Evolutionary conservation across 2,888 invertebrate species (phyloP), one percentile per base, ranked within the genome.

Genomic region (Silvanus unidentatus): DNA sequence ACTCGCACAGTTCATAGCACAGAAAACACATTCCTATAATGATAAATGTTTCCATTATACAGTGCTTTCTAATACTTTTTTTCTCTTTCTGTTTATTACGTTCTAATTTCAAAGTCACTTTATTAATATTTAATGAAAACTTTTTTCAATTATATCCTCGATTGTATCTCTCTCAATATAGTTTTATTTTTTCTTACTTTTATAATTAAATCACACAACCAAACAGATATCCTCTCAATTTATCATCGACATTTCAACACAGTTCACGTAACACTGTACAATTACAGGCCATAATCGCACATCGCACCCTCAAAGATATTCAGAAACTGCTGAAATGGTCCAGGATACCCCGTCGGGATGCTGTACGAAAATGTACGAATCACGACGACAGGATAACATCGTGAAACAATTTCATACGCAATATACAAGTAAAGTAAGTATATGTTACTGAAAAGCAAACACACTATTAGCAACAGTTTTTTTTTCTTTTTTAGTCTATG

Each of bases 1-100:
- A 73, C 66, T 81, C 81, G 69, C 80, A 78, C 65, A 81, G 75
- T 72, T 81, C 80, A 68, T 82, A 82, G 63, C 81, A 80, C 65
- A 82, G 72, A 68, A 81, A 77, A 74, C 80, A 82, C 66, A 81
- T 76, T 58, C 82, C 81, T 59, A 82, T 73, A 62, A 82, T 76
- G 65, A 81, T 73, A 65, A 81, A 79, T 68, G 80, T 80, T 77
- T 81, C 81, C 82, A 82, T 82, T 54, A 48, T 60, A 36, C 40
- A 12, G n/a, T 32, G n/a, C 12, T 5, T 9, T 32, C n/a, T 22
- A 5, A 8, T 5, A 5, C 3, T 22, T 22, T 22, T 8, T 8
- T 22, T 22, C 8, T 22, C 8, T 22, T 22, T 22, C 8, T 22
- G 22, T 22, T 22, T n/a, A n/a, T n/a, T n/a, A n/a, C n/a, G n/a